Evolutionary conservation across 2,113 vertebrate species (phyloP), one percentile per base, ranked within the genome.

Genomic region (Procavia capensis): DNA sequence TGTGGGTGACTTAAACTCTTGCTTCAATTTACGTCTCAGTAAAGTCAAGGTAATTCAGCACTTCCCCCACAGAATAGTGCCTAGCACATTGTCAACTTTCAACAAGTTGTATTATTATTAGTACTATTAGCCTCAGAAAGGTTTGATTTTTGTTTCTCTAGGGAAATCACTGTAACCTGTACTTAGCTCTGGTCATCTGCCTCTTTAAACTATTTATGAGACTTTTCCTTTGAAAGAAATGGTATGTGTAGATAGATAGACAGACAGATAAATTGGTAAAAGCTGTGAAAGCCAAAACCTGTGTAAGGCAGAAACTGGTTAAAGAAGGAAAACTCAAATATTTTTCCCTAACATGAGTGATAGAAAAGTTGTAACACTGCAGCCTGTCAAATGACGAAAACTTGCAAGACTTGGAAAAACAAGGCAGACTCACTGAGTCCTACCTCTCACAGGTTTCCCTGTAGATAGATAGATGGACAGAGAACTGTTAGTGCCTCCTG

Each of bases 41-140:
- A 34, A 93, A 63, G 57, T 47, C n/a, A 6, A 61, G 16, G 0
- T 39, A 1, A 1, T 1, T 3, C 8, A 24, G 16, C 0, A 24
- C 29, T 25, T 45, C n/a, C 45, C 3, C 34, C 24, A 34, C n/a
- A 92, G 47, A 76, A 39, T 31, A 19, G 47, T 11, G 5, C 9
- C 50, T 36, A 7, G 47, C 29, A 36, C 24, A 8, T 36, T 45
- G n/a, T 31, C 57, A 66, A 13, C 50, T 61, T 87, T 83, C 34
- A 57, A 29, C 43, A 57, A 66, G 0, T 34, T 34, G 6, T 59
- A 10, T 31, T 72, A 9, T 78, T 59, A 4, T 14, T 68, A 14
- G 27, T 68, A 4, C 3, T 25, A 5, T 3, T 83, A 3, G 29
- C 34, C 63, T 31, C 31, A 76, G 47, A 25, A 89, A 85, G 68